Evolutionary conservation across 1,140 invertebrate species (phyloP).

Genomic region (Sitobion miscanthi): DNA sequence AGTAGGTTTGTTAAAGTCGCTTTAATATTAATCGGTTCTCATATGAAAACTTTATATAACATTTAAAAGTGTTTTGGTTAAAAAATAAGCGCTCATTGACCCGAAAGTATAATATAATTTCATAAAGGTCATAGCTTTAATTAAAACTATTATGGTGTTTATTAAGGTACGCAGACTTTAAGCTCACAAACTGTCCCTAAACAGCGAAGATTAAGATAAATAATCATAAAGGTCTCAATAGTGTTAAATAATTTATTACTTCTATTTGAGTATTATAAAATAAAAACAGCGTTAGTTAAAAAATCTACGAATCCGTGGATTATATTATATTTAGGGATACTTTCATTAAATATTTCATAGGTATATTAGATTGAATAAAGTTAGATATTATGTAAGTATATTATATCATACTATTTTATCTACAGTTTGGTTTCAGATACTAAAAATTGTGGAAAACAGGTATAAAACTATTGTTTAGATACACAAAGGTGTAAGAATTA

Average conservation of each 20-base stretch:
- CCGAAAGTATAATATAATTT: background rate
- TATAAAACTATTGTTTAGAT: background rate
- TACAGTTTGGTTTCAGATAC: background rate
- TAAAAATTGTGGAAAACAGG: background rate
- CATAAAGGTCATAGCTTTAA: constrained; percentile 19
- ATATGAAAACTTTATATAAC: background rate
- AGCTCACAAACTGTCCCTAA: background rate
- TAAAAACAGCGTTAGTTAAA: background rate
- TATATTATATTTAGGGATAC: background rate
- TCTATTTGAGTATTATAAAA: background rate
- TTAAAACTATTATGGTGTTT: background rate
- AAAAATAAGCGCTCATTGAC: constrained; percentile 1
- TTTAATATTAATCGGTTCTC: background rate
- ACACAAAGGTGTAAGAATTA: background rate
- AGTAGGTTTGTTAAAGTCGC: background rate
- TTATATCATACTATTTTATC: background rate
- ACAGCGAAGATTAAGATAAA: background rate
- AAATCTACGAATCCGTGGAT: background rate
- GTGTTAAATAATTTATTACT: background rate
- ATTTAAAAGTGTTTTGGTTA: background rate
- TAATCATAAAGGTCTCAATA: background rate
- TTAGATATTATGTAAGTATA: background rate
- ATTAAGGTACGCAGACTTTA: background rate
- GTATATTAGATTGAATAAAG: background rate
- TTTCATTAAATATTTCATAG: background rate